Evolutionary conservation across 23 tunicate genomes (phyloP), one percentile per base, ranked within the genome.

Genomic region (Aplidium turbinatum): DNA sequence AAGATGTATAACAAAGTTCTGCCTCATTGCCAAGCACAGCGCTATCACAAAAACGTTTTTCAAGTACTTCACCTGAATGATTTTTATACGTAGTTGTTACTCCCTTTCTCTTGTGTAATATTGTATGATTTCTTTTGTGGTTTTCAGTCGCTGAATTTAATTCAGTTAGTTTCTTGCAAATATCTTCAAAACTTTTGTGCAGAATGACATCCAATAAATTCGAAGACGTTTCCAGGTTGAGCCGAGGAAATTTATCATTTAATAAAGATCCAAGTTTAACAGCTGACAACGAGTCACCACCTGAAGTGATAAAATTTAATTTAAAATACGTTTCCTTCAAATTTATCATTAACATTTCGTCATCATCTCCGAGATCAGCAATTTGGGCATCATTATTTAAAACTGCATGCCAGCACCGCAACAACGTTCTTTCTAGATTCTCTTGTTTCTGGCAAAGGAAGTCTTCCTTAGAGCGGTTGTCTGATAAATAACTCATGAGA

Each of bases 241-340:
- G 5, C 3, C 33, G 23, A 23, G 47, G 57, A 45, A 77, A 31
- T 33, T 60, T 2, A 4, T 47, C 40, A 47, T 77, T 67, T 28
- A 85, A 27, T 38, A 40, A 39, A n/a, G 45, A 57, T 5, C 72
- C 51, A 3, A 86, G 55, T 38, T 58, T 70, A 11, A 70, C 68
- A 42, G 84, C 85, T 22, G 38, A 22, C 36, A 86, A 72, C 0
- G 93, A 86, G 63, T 86, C 73, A 1, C 93, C 93, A 27, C 93
- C 93, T 21, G 39, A 38, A 3, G 61, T 50, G 5, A 78, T 24
- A 46, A 86, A 71, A 32, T 71, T 86, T 40, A n/a, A n/a, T n/a
- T n/a, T n/a, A n/a, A n/a, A n/a, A n/a, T n/a, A n/a, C n/a, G n/a
- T n/a, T n/a, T n/a, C n/a, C n/a, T n/a, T n/a, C n/a, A n/a, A n/a